Percentiles rank a stretch among this genome's conserved stretches.
Evolutionary conservation across 1,140 invertebrate species (phyloP).

Genomic region (Sesamia nonagrioides): DNA sequence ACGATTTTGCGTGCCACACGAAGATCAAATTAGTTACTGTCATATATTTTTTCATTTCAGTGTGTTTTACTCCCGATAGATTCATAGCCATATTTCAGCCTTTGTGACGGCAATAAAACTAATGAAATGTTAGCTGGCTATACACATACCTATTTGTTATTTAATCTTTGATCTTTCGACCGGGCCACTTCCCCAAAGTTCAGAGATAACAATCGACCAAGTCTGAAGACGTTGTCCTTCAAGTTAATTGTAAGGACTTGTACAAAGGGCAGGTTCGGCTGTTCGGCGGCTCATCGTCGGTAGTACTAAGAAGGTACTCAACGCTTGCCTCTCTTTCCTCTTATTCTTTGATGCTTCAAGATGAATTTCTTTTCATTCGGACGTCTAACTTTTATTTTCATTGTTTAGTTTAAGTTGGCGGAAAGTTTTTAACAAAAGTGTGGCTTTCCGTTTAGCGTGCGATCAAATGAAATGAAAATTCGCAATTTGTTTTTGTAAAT

Average conservation of each 20-base stretch:
- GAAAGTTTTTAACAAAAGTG: constrained; percentile 20
- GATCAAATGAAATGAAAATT: constrained; percentile 31
- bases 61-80: background rate
- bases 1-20: too few relatives aligned
- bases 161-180: constrained; percentile 45
- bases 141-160: constrained; percentile 47
- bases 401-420: constrained; percentile 30
- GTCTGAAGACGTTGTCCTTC: constrained; percentile 37
- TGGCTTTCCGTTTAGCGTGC: constrained; percentile 15
- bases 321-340: constrained; percentile 34
- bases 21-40: background rate
- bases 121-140: constrained; percentile 2
- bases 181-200: constrained; percentile 30
- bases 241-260: constrained; percentile 42
- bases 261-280: constrained; percentile 37
- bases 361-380: constrained; percentile 29
- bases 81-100: background rate
- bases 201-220: constrained; percentile 43
- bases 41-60: background rate
- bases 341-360: constrained; percentile 33
- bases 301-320: constrained; percentile 40
- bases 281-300: background rate
- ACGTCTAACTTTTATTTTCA: constrained; percentile 40
- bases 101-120: constrained; percentile 34
- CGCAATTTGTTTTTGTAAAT: background rate